phyloP scores from a whole-genome alignment of 2,113 vertebrate genomes.

The Sphyrna mokarran region DNA sequence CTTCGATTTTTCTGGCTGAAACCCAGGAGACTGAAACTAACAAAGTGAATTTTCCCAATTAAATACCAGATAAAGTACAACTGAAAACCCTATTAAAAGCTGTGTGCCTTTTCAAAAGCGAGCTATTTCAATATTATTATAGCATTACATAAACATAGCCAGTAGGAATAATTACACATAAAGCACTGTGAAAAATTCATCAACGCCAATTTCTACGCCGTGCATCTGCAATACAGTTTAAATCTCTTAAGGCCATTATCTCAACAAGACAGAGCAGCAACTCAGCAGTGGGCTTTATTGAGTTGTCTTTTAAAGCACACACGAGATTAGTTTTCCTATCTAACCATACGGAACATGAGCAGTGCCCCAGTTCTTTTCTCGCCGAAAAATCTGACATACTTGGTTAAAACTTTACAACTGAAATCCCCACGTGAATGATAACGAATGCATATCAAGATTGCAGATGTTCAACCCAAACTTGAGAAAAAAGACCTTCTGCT shows the following conservation, averaged over 20 bases:
- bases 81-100: background rate
- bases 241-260: constrained; percentile 38
- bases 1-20: background rate
- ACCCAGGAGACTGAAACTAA: background rate
- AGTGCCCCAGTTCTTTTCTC: background rate
- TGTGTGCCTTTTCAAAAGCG: background rate
- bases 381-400: constrained; percentile 18
- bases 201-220: constrained; percentile 41
- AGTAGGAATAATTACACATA: constrained; percentile 44
- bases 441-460: background rate
- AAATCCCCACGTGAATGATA: constrained; percentile 30
- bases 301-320: constrained; percentile 20
- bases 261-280: constrained; percentile 23
- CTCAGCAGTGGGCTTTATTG: constrained; percentile 19
- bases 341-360: background rate
- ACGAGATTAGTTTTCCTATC: constrained; percentile 36
- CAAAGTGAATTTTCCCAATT: background rate
- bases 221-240: constrained; percentile 35
- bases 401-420: constrained; percentile 19
- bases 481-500: background rate
- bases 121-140: constrained; percentile 42
- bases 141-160: constrained; percentile 45
- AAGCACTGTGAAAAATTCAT: constrained; percentile 44
- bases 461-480: constrained; percentile 17
- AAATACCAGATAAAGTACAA: background rate